Conservation (phyloP, 2,888 invertebrate species). For the Endotricha flammealis region DNA sequence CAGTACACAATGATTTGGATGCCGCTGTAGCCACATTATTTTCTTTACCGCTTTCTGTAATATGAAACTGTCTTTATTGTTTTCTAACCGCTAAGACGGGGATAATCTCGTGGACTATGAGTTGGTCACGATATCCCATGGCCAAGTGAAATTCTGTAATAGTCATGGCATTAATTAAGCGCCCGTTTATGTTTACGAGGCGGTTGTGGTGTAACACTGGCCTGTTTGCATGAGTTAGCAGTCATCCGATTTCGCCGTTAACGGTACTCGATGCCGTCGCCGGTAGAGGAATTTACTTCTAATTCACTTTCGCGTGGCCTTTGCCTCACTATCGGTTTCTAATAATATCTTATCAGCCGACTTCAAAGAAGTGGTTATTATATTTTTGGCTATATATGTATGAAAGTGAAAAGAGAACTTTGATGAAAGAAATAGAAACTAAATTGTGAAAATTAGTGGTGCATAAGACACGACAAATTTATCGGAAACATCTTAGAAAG, state of each 20-base stretch:
- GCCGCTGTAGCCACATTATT: background rate
- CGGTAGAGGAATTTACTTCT: conserved; percentile 26
- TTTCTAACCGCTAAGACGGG: background rate
- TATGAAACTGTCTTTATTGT: background rate
- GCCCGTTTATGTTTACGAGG: conserved; percentile 5
- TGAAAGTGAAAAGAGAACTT: too few relatives aligned
- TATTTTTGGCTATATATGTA: too few relatives aligned
- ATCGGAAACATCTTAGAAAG: too few relatives aligned
- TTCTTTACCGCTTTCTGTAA: background rate
- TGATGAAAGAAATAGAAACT: too few relatives aligned
- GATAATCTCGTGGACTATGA: background rate
- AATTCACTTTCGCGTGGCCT: conserved; percentile 64
- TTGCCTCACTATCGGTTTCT: conserved; percentile 21
- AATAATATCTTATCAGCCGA: too few relatives aligned
- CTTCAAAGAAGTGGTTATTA: too few relatives aligned
- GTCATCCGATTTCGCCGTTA: conserved; percentile 63
- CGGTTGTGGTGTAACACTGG: conserved; percentile 38
- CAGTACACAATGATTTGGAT: conserved; percentile 7
- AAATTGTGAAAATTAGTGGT: too few relatives aligned
- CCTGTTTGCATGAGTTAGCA: conserved; percentile 55
- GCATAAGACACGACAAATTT: too few relatives aligned
- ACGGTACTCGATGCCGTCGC: conserved; percentile 47
- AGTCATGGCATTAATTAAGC: conserved; percentile 9
- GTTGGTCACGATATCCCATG: too few relatives aligned
- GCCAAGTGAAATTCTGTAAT: conserved; percentile 4